Base-by-base conservation (phyloP, 2,888 invertebrate genomes). In the Aethes cnicana region DNA sequence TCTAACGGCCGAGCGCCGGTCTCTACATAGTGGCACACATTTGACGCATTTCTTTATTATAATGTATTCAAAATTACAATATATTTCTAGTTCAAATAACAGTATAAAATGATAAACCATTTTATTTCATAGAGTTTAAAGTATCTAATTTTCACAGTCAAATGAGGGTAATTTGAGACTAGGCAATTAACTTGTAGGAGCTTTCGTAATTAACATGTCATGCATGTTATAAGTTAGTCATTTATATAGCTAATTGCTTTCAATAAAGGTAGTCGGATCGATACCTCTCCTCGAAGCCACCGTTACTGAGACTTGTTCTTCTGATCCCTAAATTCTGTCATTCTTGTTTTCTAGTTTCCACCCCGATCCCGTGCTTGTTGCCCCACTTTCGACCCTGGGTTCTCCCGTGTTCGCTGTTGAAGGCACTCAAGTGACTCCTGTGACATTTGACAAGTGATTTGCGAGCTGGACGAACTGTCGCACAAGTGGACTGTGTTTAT, bases 1-100 rank as follows among this genome's bases (percentile, higher is more conserved):
- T 87, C 81, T 84, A 88, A 87, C 87, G 87, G 86, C 83, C 77
- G 77, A 73, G 68, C 74, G 70, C 61, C 64, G 65, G 44, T 49
- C 48, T n/a, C n/a, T n/a, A n/a, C 43, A 39, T 25, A 47, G 66
- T 67, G 70, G 74, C 77, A 72, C 68, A 53, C 61, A 64, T 69
- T 68, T 69, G 69, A 58, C 50, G 60, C 63, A 63, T 69, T 68
- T 70, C 70, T 73, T 77, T 78, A 74, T 77, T 74, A 69, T 67
- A 56, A 42, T 12, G 26, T 53, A 41, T 30, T 42, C 21, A 25
- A 11, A 18, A 16, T 32, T 16, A 16, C 16, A 16, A 39, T 6
- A 16, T n/a, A 23, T 14, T 2, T 12, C 4, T 16, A 39, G 9
- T 28, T 42, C 16, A 26, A 12, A 18, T 42, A 42, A 28, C 42